A percentile compares a stretch with the other conserved stretches of the same genome.
These are phyloP conservation scores for Catharus minimus DNA, from an alignment of 2,113 vertebrate genomes.

Conservation along the genomic window DNA sequence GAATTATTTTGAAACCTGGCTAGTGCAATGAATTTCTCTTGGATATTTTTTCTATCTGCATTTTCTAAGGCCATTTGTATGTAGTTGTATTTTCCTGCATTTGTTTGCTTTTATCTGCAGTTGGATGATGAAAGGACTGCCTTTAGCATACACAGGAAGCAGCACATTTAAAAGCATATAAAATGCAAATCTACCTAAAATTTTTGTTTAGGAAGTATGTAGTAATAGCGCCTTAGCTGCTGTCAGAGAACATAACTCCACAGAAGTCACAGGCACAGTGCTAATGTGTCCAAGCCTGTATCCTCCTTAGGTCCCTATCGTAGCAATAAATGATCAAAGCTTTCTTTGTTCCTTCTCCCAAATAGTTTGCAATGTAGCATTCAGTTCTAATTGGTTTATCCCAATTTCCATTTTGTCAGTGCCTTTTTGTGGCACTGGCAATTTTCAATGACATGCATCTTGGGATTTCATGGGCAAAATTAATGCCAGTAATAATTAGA, in stretches of 20 bases:
- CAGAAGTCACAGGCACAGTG: background rate
- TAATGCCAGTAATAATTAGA: background rate
- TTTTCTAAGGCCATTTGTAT: conserved; percentile 33
- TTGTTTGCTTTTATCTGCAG: conserved; percentile 34
- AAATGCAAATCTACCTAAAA: conserved; percentile 19
- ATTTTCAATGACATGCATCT: conserved; percentile 2
- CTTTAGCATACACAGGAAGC: background rate
- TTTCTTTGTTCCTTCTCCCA: conserved; percentile 41
- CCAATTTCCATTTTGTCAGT: conserved; percentile 33
- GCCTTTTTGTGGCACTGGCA: conserved; percentile 23
- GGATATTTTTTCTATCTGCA: background rate
- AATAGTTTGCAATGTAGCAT: conserved; percentile 14
- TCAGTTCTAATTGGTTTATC: conserved; percentile 32
- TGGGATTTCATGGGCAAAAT: background rate
- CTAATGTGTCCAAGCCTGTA: background rate
- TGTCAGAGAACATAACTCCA: background rate
- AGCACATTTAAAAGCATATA: background rate
- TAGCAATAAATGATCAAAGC: conserved; percentile 50
- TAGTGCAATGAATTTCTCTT: background rate
- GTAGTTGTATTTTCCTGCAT: background rate
- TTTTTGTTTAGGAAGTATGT: background rate
- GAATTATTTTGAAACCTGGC: conserved; percentile 45
- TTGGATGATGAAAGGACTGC: background rate
- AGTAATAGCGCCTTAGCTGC: background rate
- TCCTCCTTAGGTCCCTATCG: conserved; percentile 27